Conservation (phyloP, 2,113 vertebrate species). For the Cinclus cinclus region DNA sequence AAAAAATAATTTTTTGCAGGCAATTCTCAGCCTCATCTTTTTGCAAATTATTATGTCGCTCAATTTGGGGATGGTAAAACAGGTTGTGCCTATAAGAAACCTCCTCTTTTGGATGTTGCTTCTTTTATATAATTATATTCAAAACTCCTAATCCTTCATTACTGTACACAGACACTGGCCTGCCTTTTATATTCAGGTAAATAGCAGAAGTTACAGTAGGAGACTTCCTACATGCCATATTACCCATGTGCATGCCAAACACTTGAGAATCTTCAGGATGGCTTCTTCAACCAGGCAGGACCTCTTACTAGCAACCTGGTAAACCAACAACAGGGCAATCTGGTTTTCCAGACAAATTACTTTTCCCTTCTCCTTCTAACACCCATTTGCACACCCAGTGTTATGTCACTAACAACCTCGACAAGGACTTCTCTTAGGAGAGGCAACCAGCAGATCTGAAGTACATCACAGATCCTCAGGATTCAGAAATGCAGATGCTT, state of each 20-base stretch:
- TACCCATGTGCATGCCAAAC: not conserved
- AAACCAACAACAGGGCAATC: not conserved
- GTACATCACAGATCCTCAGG: no score
- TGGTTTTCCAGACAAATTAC: fast-evolving
- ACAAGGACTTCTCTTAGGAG: not conserved
- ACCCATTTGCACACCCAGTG: fast-evolving
- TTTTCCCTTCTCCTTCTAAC: not conserved
- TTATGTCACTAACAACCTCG: not conserved
- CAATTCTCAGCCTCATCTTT: not conserved
- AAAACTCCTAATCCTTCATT: not conserved
- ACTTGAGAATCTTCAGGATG: not conserved
- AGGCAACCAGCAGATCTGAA: not conserved
- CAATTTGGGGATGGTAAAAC: not conserved
- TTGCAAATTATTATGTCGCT: not conserved
- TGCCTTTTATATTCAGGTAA: not conserved
- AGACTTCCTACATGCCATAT: not conserved
- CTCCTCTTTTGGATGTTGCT: not conserved
- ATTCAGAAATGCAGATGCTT: not conserved
- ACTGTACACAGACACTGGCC: not conserved
- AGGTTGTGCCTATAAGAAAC: not conserved
- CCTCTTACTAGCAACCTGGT: not conserved
- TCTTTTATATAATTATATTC: not conserved
- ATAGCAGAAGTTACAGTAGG: not conserved
- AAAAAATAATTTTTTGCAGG: not conserved
- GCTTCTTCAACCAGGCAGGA: not conserved